Percentiles rank a stretch among this genome's conserved stretches.
Conservation (phyloP, 1,140 invertebrate species). For the Argopecten irradians region DNA sequence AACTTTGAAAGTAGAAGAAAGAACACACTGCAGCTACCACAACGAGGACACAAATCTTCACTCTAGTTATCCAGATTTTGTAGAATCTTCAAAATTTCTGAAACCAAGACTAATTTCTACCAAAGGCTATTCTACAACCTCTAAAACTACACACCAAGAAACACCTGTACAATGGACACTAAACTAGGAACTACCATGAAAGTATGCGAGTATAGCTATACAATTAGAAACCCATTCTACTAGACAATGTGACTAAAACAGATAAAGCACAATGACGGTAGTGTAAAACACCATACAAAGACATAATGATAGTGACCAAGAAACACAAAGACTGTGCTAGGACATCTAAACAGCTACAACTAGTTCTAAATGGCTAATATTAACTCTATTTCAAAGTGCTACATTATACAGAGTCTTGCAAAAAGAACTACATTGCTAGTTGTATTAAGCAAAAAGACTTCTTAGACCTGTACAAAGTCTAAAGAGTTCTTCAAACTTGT, state of each 20-base stretch:
- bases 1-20: neutral
- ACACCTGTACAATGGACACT: neutral
- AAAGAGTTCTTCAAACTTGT: neutral
- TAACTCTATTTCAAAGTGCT: neutral
- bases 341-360: neutral
- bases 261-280: neutral
- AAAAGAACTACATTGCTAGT: too few species aligned
- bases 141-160: neutral
- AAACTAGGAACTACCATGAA: neutral
- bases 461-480: neutral
- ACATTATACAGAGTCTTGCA: neutral
- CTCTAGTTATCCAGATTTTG: neutral
- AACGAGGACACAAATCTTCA: neutral
- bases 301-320: neutral
- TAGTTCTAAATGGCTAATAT: neutral
- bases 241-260: neutral
- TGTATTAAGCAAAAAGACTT: too few species aligned
- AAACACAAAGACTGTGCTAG: neutral
- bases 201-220: neutral
- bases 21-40: neutral
- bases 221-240: neutral
- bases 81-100: neutral
- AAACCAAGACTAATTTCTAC: conserved; percentile 18
- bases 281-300: neutral
- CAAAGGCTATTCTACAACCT: neutral